phyloP scores from a whole-genome alignment of 2,888 invertebrate species.

The Anticlea derivata region DNA sequence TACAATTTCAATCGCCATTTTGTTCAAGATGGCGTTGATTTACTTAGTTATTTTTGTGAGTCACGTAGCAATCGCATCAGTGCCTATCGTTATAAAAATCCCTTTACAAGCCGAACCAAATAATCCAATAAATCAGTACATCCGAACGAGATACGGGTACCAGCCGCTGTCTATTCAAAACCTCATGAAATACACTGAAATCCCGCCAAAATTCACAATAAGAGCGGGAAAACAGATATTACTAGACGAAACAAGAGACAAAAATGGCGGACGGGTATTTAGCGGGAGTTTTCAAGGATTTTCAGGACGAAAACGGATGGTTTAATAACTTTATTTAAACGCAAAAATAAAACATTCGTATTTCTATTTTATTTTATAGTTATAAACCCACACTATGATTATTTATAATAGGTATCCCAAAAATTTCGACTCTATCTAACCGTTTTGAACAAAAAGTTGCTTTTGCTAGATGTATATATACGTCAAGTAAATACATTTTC shows the following conservation, averaged over 20 bases:
- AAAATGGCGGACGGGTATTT: conserved; percentile 20
- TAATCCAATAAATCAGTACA: conserved; percentile 42
- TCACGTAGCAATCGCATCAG: conserved; percentile 15
- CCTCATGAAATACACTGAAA: conserved; percentile 42
- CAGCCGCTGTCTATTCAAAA: conserved; percentile 42
- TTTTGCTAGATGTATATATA: too few species aligned
- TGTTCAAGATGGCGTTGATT: conserved; percentile 25
- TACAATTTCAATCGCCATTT: not conserved
- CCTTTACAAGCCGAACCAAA: conserved; percentile 31
- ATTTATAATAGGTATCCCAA: too few species aligned
- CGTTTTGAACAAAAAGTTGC: too few species aligned
- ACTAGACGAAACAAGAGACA: conserved; percentile 16
- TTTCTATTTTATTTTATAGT: too few species aligned
- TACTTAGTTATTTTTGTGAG: conserved; percentile 14
- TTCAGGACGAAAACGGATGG: conserved; percentile 36
- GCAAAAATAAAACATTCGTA: too few species aligned
- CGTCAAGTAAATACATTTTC: too few species aligned
- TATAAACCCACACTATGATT: too few species aligned
- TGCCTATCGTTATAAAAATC: conserved; percentile 31
- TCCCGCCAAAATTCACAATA: conserved; percentile 38
- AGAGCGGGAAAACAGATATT: conserved; percentile 30
- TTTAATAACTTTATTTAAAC: too few species aligned
- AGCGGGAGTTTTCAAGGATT: conserved; percentile 34
- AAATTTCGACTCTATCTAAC: too few species aligned
- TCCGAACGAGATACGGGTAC: conserved; percentile 38